Evolutionary conservation across 2,797 vertebrate species (phyloP).

Genomic region (Microcaecilia unicolor): DNA sequence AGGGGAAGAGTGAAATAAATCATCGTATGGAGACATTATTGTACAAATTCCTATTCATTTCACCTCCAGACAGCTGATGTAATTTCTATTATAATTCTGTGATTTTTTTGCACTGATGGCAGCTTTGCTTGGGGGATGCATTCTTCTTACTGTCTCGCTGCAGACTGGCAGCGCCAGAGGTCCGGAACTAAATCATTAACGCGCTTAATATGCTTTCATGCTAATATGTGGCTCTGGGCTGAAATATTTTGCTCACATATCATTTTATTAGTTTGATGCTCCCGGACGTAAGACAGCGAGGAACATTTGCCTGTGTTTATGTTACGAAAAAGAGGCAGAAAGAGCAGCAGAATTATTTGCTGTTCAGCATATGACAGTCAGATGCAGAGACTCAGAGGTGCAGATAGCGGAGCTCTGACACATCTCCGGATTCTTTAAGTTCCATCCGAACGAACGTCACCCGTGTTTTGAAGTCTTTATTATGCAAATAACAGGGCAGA

Average conservation of each 20-base stretch:
- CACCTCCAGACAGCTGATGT: no score
- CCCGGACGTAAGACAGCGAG: background rate
- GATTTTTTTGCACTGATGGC: no score
- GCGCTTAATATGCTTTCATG: conserved; percentile 25
- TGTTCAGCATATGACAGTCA: background rate
- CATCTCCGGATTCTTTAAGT: no score
- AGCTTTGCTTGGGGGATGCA: background rate
- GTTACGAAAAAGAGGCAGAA: background rate
- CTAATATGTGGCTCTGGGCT: conserved; percentile 10
- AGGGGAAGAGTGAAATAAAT: no score
- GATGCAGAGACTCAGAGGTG: no score
- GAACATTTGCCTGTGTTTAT: background rate
- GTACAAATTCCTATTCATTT: no score
- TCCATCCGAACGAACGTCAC: no score
- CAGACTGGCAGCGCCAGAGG: conserved; percentile 28
- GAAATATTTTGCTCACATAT: conserved; percentile 4
- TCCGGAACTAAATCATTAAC: conserved; percentile 17
- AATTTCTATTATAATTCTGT: no score
- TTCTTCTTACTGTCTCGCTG: conserved; percentile 21
- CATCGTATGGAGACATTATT: no score
- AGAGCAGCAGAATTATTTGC: background rate
- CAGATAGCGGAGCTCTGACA: no score
- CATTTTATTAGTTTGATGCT: conserved; percentile 10
- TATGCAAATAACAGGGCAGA: no score
- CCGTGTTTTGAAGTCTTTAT: no score